A percentile compares a stretch with the other conserved stretches of the same genome.
Conservation (phyloP, 2,797 vertebrate species). For the Lemur catta region DNA sequence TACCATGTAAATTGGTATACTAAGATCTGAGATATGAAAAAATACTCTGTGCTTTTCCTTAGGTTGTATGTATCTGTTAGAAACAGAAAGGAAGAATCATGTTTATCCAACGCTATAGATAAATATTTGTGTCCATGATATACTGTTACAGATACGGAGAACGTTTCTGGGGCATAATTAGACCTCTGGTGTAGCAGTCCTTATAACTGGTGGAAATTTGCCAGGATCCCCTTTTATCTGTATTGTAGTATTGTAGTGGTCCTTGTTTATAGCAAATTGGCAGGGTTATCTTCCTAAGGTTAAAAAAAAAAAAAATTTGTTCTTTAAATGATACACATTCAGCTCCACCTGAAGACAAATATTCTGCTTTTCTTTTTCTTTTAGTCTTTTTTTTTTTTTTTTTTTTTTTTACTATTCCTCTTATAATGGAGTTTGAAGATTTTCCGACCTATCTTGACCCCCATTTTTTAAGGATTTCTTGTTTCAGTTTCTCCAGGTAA, state of each 20-base stretch:
- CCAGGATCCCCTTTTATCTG: neutral
- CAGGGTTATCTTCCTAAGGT: constrained; percentile 14
- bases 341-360: neutral
- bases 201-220: constrained; percentile 24
- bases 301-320: neutral
- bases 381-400: constrained; percentile 50
- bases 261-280: constrained; percentile 41
- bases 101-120: constrained; percentile 57
- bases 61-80: neutral
- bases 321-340: constrained; percentile 32
- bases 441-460: constrained; percentile 43
- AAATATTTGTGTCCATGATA: neutral
- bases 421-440: constrained; percentile 50
- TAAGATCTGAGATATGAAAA: constrained; percentile 18
- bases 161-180: neutral
- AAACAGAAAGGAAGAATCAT: constrained; percentile 15
- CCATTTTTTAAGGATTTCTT: constrained; percentile 62
- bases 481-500: constrained; percentile 69
- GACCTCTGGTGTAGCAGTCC: neutral
- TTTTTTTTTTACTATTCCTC: constrained; percentile 30
- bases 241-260: neutral
- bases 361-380: constrained; percentile 35
- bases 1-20: neutral
- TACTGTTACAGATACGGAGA: constrained; percentile 18
- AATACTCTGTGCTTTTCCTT: constrained; percentile 21